Evolutionary conservation across 2,888 invertebrate species (phyloP).

Genomic region (Archips xylosteana): DNA sequence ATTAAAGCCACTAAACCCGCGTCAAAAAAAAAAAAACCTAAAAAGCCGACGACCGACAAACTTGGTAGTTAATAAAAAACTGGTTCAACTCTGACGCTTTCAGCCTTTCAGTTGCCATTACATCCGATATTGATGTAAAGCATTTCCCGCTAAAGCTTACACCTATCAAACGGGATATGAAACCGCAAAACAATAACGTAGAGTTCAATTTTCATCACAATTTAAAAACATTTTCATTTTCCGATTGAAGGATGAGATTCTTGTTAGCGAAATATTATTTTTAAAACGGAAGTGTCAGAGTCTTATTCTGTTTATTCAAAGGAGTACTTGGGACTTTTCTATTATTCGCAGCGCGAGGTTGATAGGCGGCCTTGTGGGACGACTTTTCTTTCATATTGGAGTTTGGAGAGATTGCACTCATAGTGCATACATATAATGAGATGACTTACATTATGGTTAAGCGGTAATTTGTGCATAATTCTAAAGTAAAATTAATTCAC

Average conservation of each 20-base stretch:
- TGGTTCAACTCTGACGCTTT: conserved; percentile 67
- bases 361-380: conserved; percentile 60
- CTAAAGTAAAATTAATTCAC: background rate
- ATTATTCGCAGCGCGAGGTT: conserved; percentile 47
- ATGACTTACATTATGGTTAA: conserved; percentile 11
- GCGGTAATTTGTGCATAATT: conserved; percentile 15
- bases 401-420: conserved; percentile 59
- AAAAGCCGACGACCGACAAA: conserved; percentile 54
- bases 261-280: conserved; percentile 53
- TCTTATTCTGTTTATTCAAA: conserved; percentile 50
- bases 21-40: conserved; percentile 45
- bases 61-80: conserved; percentile 60
- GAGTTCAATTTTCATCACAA: conserved; percentile 64
- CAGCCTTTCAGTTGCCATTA: conserved; percentile 73
- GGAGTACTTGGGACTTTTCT: conserved; percentile 56
- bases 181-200: conserved; percentile 56
- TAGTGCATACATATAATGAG: conserved; percentile 29
- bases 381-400: conserved; percentile 68
- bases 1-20: conserved; percentile 59
- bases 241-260: conserved; percentile 39
- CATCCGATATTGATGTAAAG: conserved; percentile 65
- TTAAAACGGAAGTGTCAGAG: conserved; percentile 56
- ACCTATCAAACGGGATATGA: conserved; percentile 51
- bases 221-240: conserved; percentile 53
- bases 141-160: conserved; percentile 56